A percentile compares a stretch with the other conserved stretches of the same genome.
Conservation (phyloP, 2,888 invertebrate species). For the Diploptera punctata region DNA sequence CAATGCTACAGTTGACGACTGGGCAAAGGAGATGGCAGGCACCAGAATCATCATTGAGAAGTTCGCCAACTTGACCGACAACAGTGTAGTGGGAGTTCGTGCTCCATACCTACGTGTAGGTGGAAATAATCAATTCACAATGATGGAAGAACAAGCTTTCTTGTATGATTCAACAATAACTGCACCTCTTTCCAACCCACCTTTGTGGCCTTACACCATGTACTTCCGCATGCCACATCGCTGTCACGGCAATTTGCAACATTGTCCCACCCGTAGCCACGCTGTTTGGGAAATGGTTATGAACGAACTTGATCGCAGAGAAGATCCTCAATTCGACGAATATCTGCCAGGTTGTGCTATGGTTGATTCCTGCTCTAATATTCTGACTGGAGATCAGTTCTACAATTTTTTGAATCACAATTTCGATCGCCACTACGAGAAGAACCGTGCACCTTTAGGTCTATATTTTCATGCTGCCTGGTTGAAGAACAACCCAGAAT, state of each 20-base stretch:
- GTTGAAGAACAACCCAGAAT: slow-evolving; percentile 92
- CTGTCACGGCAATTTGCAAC: slow-evolving; percentile 91
- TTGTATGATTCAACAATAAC: slow-evolving; percentile 95
- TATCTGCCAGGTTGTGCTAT: slow-evolving; percentile 90
- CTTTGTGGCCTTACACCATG: slow-evolving; percentile 98
- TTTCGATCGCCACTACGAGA: slow-evolving; percentile 90
- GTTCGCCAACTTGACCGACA: slow-evolving; percentile 87
- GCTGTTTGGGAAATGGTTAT: slow-evolving; percentile 97
- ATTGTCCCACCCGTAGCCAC: slow-evolving; percentile 89
- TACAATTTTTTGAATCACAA: slow-evolving; percentile 94
- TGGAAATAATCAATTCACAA: slow-evolving; percentile 95
- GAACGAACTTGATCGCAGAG: slow-evolving; percentile 91
- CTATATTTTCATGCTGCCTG: slow-evolving; percentile 94
- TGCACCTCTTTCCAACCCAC: slow-evolving; percentile 87
- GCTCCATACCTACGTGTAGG: slow-evolving; percentile 91
- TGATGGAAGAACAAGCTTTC: slow-evolving; percentile 97
- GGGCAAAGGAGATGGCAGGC: slow-evolving; percentile 95
- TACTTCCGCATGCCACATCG: slow-evolving; percentile 96
- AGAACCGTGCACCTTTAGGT: slow-evolving; percentile 87
- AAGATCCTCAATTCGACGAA: slow-evolving; percentile 89
- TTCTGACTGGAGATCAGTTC: slow-evolving; percentile 90
- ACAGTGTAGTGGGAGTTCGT: slow-evolving; percentile 89
- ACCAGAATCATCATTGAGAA: slow-evolving; percentile 91
- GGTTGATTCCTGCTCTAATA: slow-evolving; percentile 95
- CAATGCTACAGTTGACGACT: slow-evolving; percentile 88